A percentile compares a stretch with the other conserved stretches of the same genome.
Evolutionary conservation across 2,797 vertebrate species (phyloP).

Genomic region (Eremophila alpestris): DNA sequence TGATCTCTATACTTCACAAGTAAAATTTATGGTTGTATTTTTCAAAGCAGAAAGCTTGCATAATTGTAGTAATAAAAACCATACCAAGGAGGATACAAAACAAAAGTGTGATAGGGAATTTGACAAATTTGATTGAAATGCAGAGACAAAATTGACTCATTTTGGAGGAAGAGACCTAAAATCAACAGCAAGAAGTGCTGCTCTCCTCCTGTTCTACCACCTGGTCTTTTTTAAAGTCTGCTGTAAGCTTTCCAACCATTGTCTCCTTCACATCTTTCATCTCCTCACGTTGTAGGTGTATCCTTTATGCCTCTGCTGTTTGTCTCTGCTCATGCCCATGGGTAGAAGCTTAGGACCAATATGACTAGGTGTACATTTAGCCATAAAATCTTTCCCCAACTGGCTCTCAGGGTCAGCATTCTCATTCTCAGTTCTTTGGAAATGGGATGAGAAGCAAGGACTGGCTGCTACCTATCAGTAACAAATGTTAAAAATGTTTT

Average conservation of each 20-base stretch:
- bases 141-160: constrained; percentile 22
- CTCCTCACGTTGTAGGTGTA: constrained; percentile 21
- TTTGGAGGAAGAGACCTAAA: constrained; percentile 31
- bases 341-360: neutral
- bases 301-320: constrained; percentile 41
- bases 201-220: constrained; percentile 4
- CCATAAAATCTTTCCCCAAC: neutral
- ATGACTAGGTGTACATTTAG: neutral
- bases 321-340: neutral
- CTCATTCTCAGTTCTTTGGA: neutral
- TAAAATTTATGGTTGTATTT: constrained; percentile 49
- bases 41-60: constrained; percentile 66
- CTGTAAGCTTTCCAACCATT: constrained; percentile 58
- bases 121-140: constrained; percentile 25
- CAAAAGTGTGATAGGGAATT: neutral
- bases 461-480: neutral
- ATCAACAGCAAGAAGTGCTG: neutral
- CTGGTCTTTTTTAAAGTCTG: neutral
- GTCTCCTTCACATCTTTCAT: constrained; percentile 21
- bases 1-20: constrained; percentile 39
- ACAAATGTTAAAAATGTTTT: neutral
- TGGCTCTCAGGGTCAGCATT: neutral
- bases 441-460: neutral
- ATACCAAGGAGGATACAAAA: neutral
- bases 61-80: constrained; percentile 3